phyloP scores from a whole-genome alignment of 2,113 vertebrate genomes.

The Clinocottus analis region DNA sequence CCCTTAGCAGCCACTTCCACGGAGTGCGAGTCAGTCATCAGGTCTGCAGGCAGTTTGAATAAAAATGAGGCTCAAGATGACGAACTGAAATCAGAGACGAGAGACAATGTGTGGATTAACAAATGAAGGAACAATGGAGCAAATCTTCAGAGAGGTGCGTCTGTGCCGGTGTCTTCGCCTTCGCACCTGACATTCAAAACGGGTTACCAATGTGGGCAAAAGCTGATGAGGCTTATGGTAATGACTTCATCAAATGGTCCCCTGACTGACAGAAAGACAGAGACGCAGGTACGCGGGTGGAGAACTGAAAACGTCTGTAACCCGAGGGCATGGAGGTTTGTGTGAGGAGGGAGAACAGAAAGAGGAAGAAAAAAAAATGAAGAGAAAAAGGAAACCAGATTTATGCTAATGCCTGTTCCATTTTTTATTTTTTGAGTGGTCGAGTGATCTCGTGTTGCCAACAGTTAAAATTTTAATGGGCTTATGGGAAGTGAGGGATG shows the following conservation, averaged over 20 bases:
- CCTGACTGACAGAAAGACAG: background rate
- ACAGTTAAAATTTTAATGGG: background rate
- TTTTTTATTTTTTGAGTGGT: conserved; percentile 29
- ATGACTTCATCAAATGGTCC: conserved; percentile 35
- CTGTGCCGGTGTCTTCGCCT: background rate
- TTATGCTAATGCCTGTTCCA: conserved; percentile 37
- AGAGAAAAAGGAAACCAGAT: background rate
- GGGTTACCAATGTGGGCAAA: background rate
- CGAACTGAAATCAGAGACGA: background rate
- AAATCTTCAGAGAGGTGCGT: background rate
- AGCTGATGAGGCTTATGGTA: conserved; percentile 15
- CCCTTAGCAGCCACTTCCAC: background rate
- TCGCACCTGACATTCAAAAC: conserved; percentile 4
- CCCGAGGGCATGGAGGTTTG: conserved; percentile 28
- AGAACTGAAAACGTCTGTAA: conserved; percentile 17
- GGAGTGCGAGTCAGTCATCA: no score
- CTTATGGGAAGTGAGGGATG: background rate
- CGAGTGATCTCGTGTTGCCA: background rate
- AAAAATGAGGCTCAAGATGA: background rate
- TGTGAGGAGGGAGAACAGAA: conserved; percentile 1
- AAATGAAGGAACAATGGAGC: background rate
- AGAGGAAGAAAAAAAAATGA: background rate
- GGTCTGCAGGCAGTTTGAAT: background rate
- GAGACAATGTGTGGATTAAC: background rate
- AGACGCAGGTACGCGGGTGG: no score